Percentiles rank a stretch among this genome's conserved stretches.
Conservation (phyloP, 2,888 invertebrate species). For the Cataglyphis rosenhaueri region DNA sequence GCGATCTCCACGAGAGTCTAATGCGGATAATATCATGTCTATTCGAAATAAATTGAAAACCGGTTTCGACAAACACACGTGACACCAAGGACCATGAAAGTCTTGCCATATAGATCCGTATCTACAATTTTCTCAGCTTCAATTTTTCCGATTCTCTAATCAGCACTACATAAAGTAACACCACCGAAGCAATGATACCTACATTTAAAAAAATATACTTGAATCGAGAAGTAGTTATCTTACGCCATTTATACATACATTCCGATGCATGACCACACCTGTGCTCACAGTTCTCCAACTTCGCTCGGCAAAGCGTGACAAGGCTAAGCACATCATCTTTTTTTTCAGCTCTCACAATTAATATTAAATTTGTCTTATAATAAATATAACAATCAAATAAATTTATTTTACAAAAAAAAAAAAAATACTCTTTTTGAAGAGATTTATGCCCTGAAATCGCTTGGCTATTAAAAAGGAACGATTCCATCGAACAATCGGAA, state of each 20-base stretch:
- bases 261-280: slow-evolving; percentile 48
- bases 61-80: slow-evolving; percentile 29
- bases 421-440: neutral
- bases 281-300: slow-evolving; percentile 43
- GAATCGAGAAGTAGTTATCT: slow-evolving; percentile 21
- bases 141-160: slow-evolving; percentile 7
- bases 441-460: neutral
- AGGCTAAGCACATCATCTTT: slow-evolving; percentile 20
- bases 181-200: neutral
- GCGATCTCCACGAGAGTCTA: slow-evolving; percentile 42
- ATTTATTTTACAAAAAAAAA: neutral
- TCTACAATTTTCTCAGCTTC: neutral
- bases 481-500: neutral
- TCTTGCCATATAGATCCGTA: neutral
- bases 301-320: neutral
- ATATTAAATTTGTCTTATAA: neutral
- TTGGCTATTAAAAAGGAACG: neutral
- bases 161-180: neutral
- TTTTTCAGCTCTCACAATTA: neutral
- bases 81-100: slow-evolving; percentile 29
- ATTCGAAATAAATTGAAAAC: slow-evolving; percentile 54
- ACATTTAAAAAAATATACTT: slow-evolving; percentile 16
- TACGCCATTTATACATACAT: slow-evolving; percentile 2
- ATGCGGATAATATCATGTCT: slow-evolving; percentile 43
- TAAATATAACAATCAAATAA: neutral